phyloP scores from a whole-genome alignment of 2,113 vertebrate species.

The Rhynchomys soricoides region DNA sequence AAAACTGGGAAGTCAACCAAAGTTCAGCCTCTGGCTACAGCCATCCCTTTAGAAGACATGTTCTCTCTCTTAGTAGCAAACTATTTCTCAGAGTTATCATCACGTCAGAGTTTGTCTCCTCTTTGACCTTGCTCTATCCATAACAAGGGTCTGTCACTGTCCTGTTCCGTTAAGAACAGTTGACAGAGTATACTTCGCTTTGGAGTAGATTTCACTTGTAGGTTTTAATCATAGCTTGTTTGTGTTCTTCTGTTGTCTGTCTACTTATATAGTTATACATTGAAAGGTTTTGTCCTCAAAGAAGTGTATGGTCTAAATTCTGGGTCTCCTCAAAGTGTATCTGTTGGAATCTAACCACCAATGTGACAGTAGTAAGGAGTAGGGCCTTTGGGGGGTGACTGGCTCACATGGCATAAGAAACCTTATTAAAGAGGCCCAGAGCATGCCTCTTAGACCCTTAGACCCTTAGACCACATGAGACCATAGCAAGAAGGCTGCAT shows the following conservation, averaged over 20 bases:
- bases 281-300: background rate
- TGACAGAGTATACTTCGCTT: background rate
- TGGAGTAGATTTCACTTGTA: background rate
- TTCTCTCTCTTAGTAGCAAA: background rate
- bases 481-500: background rate
- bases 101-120: background rate
- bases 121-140: background rate
- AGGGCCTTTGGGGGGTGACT: background rate
- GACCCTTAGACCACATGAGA: background rate
- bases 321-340: background rate
- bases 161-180: background rate
- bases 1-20: constrained; percentile 55
- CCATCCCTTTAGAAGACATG: background rate
- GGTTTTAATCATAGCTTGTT: background rate
- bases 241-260: background rate
- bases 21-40: constrained; percentile 53
- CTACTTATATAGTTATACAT: background rate
- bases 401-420: background rate
- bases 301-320: background rate
- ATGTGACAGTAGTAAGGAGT: background rate
- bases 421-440: no score
- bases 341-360: background rate
- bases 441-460: no score
- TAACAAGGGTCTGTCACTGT: background rate
- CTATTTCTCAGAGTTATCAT: background rate